These are phyloP conservation scores for Tapera naevia DNA, from an alignment of 2,797 vertebrate genomes.

Conservation along the genomic window DNA sequence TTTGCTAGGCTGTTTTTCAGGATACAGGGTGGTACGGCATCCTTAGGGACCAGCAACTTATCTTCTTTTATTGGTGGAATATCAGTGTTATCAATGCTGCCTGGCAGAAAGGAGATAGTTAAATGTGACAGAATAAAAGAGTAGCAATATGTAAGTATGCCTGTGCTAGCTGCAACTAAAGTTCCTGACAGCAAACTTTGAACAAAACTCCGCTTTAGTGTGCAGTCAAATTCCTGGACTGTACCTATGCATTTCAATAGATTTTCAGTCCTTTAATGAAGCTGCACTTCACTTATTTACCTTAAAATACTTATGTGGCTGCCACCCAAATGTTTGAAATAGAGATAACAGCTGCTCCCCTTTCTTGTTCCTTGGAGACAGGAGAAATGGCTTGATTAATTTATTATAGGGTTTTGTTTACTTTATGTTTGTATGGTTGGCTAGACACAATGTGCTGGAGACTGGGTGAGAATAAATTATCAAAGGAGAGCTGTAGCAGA, in stretches of 20 bases:
- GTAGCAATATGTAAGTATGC: neutral
- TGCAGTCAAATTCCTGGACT: neutral
- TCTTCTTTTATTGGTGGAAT: neutral
- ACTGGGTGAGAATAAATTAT: slow-evolving; percentile 42
- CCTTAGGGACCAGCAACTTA: neutral
- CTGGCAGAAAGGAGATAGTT: neutral
- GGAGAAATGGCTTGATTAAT: slow-evolving; percentile 48
- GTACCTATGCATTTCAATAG: neutral
- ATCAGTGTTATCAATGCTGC: neutral
- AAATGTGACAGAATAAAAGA: neutral
- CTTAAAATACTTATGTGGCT: slow-evolving; percentile 17
- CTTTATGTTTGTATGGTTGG: slow-evolving; percentile 31
- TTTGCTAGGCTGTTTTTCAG: neutral
- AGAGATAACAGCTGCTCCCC: neutral
- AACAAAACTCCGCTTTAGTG: neutral
- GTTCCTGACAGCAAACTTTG: neutral
- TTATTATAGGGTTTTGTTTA: slow-evolving; percentile 48
- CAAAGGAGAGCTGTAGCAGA: neutral
- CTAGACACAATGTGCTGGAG: slow-evolving; percentile 1
- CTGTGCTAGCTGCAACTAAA: neutral
- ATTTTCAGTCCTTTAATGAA: neutral
- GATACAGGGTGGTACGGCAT: neutral
- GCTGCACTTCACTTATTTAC: neutral
- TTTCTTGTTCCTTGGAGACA: slow-evolving; percentile 24
- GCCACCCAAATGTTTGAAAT: slow-evolving; percentile 33